A percentile compares a stretch with the other conserved stretches of the same genome.
phyloP scores from a whole-genome alignment of 1,140 invertebrate species.

The Brachionus sp. region DNA sequence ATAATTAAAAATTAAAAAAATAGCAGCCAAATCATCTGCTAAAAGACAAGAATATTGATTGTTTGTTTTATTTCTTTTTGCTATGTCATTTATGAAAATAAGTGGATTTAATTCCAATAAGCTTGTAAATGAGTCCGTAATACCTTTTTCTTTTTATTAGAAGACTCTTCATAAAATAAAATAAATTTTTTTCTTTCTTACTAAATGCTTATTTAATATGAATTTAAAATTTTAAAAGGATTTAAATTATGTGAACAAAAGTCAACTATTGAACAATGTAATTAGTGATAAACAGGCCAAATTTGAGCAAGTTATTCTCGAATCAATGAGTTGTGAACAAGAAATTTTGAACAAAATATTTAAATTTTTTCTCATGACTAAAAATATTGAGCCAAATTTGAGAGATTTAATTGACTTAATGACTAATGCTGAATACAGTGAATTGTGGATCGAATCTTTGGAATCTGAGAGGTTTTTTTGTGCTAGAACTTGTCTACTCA shows the following conservation, averaged over 20 bases:
- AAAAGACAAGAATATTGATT: too few species aligned
- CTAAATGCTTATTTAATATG: not conserved
- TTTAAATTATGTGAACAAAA: conserved; percentile 26
- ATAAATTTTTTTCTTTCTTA: too few species aligned
- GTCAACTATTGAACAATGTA: not conserved
- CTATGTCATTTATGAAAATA: too few species aligned
- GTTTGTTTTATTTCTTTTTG: too few species aligned
- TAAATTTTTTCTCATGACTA: not conserved
- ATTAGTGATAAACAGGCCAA: not conserved
- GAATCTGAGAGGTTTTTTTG: not conserved
- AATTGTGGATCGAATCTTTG: not conserved
- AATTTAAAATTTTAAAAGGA: not conserved
- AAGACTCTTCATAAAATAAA: too few species aligned
- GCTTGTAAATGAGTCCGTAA: too few species aligned
- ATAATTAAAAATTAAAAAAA: too few species aligned
- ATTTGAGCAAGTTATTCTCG: not conserved
- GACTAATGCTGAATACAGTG: not conserved
- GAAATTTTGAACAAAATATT: not conserved
- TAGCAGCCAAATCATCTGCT: too few species aligned
- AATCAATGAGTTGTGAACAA: not conserved
- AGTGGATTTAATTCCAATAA: too few species aligned
- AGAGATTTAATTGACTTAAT: not conserved
- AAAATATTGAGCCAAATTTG: not conserved
- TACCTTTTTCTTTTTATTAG: too few species aligned
- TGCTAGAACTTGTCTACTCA: not conserved